phyloP scores from a whole-genome alignment of 1,140 invertebrate genomes.

The Caenorhabditis tropicalis region DNA sequence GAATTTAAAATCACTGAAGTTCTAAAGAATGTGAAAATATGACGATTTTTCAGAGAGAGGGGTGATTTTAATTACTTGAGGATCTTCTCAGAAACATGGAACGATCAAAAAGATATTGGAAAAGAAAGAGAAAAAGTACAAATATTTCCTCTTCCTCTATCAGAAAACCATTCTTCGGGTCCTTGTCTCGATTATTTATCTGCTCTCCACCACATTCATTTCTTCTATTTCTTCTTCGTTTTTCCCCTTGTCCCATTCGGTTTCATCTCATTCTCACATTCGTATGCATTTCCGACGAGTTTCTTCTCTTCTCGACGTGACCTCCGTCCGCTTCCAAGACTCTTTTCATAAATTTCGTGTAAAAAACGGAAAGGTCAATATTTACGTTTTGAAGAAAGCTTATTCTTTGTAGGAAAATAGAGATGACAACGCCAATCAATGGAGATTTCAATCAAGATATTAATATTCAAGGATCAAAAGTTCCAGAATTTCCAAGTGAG shows the following conservation, averaged over 20 bases:
- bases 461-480: too few relatives aligned
- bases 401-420: too few relatives aligned
- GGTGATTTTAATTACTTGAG: too few relatives aligned
- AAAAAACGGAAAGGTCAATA: neutral
- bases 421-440: too few relatives aligned
- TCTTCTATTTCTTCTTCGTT: neutral
- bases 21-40: too few relatives aligned
- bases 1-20: too few relatives aligned
- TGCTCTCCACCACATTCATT: too few relatives aligned
- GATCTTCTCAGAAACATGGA: too few relatives aligned
- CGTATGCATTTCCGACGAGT: slow-evolving; percentile 22
- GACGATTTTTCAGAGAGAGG: too few relatives aligned
- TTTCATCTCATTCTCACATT: slow-evolving; percentile 38
- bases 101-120: neutral
- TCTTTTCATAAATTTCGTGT: neutral
- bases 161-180: neutral
- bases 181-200: neutral
- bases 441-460: too few relatives aligned
- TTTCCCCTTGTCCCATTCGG: neutral
- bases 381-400: too few relatives aligned
- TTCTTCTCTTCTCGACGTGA: neutral
- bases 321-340: neutral
- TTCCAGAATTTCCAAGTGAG: too few relatives aligned
- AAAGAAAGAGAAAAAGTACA: neutral
- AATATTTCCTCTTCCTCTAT: neutral